Percentiles rank a stretch among this genome's conserved stretches.
Evolutionary conservation across 2,888 invertebrate species (phyloP).

Genomic region (Tenodera sinensis): DNA sequence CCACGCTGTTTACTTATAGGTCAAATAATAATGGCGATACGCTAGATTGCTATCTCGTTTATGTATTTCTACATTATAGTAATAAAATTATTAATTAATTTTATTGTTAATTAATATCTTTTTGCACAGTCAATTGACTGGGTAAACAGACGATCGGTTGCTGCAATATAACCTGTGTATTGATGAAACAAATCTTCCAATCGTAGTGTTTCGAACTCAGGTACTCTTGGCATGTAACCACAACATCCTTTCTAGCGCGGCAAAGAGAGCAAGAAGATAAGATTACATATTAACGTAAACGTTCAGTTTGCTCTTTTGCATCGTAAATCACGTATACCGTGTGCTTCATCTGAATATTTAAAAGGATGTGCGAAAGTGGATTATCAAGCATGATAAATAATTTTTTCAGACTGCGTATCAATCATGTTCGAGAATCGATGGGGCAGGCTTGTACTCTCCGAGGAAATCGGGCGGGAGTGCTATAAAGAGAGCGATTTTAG

Average conservation of each 20-base stretch:
- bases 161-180: too few species aligned
- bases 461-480: background rate
- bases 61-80: too few species aligned
- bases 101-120: too few species aligned
- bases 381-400: background rate
- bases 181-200: too few species aligned
- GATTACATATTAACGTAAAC: background rate
- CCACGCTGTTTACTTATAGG: too few species aligned
- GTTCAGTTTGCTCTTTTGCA: background rate
- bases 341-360: background rate
- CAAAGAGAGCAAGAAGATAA: background rate
- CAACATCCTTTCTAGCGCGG: background rate
- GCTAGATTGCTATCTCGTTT: too few species aligned
- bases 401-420: background rate
- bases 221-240: background rate
- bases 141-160: too few species aligned
- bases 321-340: background rate
- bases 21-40: too few species aligned
- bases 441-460: background rate
- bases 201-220: too few species aligned
- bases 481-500: background rate
- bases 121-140: too few species aligned
- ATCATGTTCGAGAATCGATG: background rate
- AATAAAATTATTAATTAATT: too few species aligned
- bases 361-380: background rate